Evolutionary conservation across 2,888 invertebrate species (phyloP), one percentile per base, ranked within the genome.

Genomic region (Pecten maximus): DNA sequence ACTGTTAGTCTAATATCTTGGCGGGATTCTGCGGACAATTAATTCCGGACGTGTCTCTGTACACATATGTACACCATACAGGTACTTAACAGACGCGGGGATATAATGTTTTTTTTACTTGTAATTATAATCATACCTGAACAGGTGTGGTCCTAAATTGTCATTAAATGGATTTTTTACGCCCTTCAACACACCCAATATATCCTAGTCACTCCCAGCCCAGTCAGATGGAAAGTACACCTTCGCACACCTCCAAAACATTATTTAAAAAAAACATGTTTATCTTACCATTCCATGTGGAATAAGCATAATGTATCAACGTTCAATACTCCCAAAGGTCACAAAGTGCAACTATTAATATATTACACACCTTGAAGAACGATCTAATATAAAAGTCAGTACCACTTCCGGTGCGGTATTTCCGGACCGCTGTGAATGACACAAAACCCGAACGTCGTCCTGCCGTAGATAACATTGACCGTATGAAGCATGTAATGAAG

Each of bases 341-440:
- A 74, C 8, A 35, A 8, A 35, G 74, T 74, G 35, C 74, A 74
- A 2, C 74, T 74, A 74, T 74, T 74, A 74, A 74, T 74, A 74
- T 74, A 6, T 6, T 12, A 74, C 74, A 74, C 74, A 74, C 74
- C 74, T 74, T 74, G 23, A 74, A 74, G 28, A 74, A 35, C 74
- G 6, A 28, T 23, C 74, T 28, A 23, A 23, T 74, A 74, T 74
- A 28, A 35, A 44, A 35, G 74, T 74, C 74, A 28, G 74, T 23
- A 28, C 74, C 10, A 74, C 74, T 28, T 74, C 74, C 74, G 74
- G 74, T 74, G 35, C 74, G 74, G 28, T 74, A 74, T 74, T 74
- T 74, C 74, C 74, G 74, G 74, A 74, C 35, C 15, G 74, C 74
- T 74, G 74, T 74, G 74, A 74, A 74, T 74, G 74, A 74, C 74